A percentile compares a stretch with the other conserved stretches of the same genome.
Conservation (phyloP, 2,797 vertebrate genomes). For the Leptoclinus maculatus region DNA sequence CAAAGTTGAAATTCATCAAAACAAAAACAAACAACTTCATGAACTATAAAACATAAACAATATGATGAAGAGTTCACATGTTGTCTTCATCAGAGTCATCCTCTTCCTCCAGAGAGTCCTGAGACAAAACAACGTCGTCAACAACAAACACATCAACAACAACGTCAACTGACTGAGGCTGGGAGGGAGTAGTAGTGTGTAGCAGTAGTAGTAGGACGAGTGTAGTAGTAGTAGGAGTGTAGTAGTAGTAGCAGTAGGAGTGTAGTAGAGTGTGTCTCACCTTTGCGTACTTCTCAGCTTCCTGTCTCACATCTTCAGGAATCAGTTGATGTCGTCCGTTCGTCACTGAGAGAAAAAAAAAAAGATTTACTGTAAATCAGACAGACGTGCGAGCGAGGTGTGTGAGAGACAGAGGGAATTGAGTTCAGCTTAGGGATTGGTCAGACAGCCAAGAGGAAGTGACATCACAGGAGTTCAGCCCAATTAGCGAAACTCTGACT, state of each 20-base stretch:
- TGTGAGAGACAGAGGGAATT: no score
- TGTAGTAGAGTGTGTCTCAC: conserved; percentile 76
- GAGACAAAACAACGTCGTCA: conserved; percentile 25
- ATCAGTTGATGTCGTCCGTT: conserved; percentile 96
- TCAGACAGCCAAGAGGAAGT: background rate
- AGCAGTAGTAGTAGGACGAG: no score
- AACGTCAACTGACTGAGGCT: background rate
- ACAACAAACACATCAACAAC: background rate
- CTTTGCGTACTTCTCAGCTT: conserved; percentile 99
- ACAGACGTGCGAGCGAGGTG: background rate
- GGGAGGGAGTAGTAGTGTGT: background rate
- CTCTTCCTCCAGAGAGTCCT: conserved; percentile 99
- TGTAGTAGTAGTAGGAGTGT: no score
- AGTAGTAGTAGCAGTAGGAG: background rate
- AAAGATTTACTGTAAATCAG: background rate
- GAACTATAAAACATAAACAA: conserved; percentile 69
- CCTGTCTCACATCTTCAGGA: conserved; percentile 95
- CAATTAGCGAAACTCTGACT: background rate
- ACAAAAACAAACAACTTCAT: conserved; percentile 45
- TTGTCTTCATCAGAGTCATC: conserved; percentile 99
- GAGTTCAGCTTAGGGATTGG: background rate
- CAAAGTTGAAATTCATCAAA: conserved; percentile 54
- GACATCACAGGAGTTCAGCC: background rate
- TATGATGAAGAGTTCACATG: conserved; percentile 85
- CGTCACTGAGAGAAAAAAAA: conserved; percentile 87